Evolutionary conservation across 2,888 invertebrate species (phyloP).

Genomic region (Entomobrya proxima): DNA sequence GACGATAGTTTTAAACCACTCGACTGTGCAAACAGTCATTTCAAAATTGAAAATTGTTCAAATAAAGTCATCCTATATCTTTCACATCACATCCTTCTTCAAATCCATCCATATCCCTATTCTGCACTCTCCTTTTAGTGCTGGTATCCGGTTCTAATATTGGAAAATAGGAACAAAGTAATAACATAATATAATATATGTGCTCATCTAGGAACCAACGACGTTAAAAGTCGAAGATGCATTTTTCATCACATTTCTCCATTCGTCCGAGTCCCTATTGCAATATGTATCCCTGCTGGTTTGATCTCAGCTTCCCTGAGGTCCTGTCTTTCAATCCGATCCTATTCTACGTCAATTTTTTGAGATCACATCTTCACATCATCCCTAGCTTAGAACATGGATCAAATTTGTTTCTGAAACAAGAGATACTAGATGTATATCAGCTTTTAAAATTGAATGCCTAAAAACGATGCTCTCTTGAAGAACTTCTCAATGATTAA

Average conservation of each 20-base stretch:
- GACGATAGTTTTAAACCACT: slow-evolving; percentile 70
- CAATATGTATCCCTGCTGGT: no score
- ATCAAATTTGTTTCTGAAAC: slow-evolving; percentile 1
- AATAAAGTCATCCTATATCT: slow-evolving; percentile 72
- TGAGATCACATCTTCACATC: neutral
- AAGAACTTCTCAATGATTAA: no score
- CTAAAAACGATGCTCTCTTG: no score
- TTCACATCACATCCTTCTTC: slow-evolving; percentile 58
- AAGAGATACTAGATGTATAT: neutral
- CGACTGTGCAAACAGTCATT: slow-evolving; percentile 74
- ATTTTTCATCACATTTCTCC: neutral
- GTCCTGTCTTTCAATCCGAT: slow-evolving; percentile 26
- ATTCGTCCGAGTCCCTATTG: neutral
- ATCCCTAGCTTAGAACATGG: neutral
- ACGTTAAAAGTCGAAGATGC: slow-evolving; percentile 7
- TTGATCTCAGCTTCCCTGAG: slow-evolving; percentile 53
- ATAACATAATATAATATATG: neutral
- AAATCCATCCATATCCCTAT: slow-evolving; percentile 34
- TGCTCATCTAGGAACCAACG: neutral
- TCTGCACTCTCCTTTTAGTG: slow-evolving; percentile 12
- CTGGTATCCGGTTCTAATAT: slow-evolving; percentile 12
- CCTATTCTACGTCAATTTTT: slow-evolving; percentile 26
- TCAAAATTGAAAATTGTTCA: slow-evolving; percentile 76
- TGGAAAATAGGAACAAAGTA: neutral
- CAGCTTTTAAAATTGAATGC: no score